phyloP scores from a whole-genome alignment of 2,888 invertebrate genomes.

The Apamea anceps region DNA sequence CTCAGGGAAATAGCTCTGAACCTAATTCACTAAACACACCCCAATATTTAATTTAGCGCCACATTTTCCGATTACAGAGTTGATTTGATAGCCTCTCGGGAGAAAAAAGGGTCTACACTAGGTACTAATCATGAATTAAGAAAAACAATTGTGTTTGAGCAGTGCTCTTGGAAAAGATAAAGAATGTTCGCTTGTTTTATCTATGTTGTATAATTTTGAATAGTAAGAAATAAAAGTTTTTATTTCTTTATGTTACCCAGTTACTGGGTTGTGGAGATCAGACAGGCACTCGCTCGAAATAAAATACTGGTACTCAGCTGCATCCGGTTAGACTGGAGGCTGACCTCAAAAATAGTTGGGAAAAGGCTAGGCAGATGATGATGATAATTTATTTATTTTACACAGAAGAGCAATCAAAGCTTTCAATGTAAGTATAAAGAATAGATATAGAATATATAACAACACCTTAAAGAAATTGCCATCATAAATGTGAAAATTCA shows the following conservation, averaged over 20 bases:
- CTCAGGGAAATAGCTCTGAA: slow-evolving; percentile 16
- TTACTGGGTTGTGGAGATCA: too few species aligned
- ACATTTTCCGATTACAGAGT: slow-evolving; percentile 59
- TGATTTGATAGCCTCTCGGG: slow-evolving; percentile 37
- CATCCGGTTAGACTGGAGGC: too few species aligned
- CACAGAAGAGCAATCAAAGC: not conserved
- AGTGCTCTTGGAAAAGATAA: too few species aligned
- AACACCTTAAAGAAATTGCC: not conserved
- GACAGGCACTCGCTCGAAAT: too few species aligned
- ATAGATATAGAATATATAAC: too few species aligned
- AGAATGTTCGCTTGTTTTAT: not conserved
- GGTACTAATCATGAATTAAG: slow-evolving; percentile 8
- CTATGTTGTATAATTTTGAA: too few species aligned
- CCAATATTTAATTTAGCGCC: slow-evolving; percentile 59
- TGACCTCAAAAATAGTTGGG: too few species aligned
- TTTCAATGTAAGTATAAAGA: not conserved
- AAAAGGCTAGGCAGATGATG: too few species aligned
- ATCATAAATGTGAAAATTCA: not conserved
- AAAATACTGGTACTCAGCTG: too few species aligned
- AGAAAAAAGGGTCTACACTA: slow-evolving; percentile 4
- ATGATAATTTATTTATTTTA: too few species aligned
- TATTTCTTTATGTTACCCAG: too few species aligned
- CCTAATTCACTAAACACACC: slow-evolving; percentile 38
- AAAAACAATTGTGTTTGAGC: not conserved
- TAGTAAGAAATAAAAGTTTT: not conserved